Base-by-base conservation (phyloP, 2,797 vertebrate species). In the Enteromius anoplus region DNA sequence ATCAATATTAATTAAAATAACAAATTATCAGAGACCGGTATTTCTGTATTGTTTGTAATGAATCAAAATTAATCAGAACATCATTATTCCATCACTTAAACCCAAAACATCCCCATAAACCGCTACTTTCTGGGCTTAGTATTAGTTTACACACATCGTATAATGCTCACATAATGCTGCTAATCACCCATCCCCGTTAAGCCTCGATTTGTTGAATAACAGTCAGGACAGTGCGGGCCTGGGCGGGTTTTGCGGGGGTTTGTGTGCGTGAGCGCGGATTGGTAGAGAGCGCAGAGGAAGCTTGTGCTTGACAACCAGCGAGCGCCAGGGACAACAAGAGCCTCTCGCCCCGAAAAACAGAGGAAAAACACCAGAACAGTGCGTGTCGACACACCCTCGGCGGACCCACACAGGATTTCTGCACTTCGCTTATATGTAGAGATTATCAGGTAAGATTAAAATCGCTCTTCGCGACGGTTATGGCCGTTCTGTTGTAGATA, bases 381-480 rank as follows among this genome's bases (percentile, higher is more conserved):
- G 86, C 85, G 83, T 65, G 84, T 14, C 86, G 75, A 65, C 78
- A 40, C 62, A 78, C 79, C 82, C 10, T 78, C 86, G 53, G 40
- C 6, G 17, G 58, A 66, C 15, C 19, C 58, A 21, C 37, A 58
- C 37, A 83, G 83, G 5, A 84, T 81, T 70, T 84, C 60, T 87
- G 88, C 76, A 81, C 80, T 91, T 81, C 88, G 92, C 92, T 91
- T 85, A 21, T 89, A 88, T 86, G 21, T 92, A 93, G 89, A 90
- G 70, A 75, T 77, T 15, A 78, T 5, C 88, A 92, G 93, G 94
- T 95, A 88, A 94, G 93, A 23, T 47, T 11, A 70, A 58, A 79
- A 64, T 51, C n/a, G 19, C 47, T 34, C 10, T 8, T 73, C 34
- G 17, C 1, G 7, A 11, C 45, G 42, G 21, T 84, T 76, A 70